phyloP scores from a whole-genome alignment of 2,888 invertebrate species.

The Volucella inflata region DNA sequence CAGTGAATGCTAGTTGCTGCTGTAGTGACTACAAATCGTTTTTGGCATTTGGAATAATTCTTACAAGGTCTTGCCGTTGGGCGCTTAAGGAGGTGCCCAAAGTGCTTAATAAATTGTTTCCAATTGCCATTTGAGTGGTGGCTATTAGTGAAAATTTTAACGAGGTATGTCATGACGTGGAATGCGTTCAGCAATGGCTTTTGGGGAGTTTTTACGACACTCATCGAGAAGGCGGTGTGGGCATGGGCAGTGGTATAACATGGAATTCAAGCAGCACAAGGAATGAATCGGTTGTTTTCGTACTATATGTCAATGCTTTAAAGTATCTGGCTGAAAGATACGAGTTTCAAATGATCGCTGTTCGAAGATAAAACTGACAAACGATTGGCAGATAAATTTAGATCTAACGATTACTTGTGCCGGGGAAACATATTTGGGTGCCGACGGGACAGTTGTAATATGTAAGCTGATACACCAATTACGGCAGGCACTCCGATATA shows the following conservation, averaged over 20 bases:
- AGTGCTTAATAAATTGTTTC: conserved; percentile 65
- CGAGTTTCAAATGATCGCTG: too few relatives aligned
- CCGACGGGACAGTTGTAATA: too few relatives aligned
- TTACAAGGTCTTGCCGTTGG: conserved; percentile 39
- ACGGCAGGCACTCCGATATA: too few relatives aligned
- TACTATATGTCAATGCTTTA: not conserved
- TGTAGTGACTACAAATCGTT: conserved; percentile 69
- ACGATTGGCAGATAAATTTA: too few relatives aligned
- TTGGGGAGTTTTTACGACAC: conserved; percentile 14
- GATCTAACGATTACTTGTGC: too few relatives aligned
- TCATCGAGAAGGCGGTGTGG: not conserved
- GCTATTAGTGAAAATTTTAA: conserved; percentile 58
- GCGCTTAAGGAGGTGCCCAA: conserved; percentile 33
- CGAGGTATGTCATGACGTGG: conserved; percentile 43
- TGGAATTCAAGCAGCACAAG: conserved; percentile 2
- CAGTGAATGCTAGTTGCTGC: conserved; percentile 62
- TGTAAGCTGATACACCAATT: too few relatives aligned
- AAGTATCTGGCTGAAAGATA: not conserved
- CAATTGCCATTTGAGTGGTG: conserved; percentile 59
- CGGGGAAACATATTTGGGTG: too few relatives aligned
- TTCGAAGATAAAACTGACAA: too few relatives aligned
- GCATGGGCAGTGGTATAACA: not conserved
- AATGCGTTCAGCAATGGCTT: conserved; percentile 12
- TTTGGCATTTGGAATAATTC: conserved; percentile 35
- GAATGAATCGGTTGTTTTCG: not conserved